phyloP scores from a whole-genome alignment of 1,140 invertebrate species.

The Euura lappo region DNA sequence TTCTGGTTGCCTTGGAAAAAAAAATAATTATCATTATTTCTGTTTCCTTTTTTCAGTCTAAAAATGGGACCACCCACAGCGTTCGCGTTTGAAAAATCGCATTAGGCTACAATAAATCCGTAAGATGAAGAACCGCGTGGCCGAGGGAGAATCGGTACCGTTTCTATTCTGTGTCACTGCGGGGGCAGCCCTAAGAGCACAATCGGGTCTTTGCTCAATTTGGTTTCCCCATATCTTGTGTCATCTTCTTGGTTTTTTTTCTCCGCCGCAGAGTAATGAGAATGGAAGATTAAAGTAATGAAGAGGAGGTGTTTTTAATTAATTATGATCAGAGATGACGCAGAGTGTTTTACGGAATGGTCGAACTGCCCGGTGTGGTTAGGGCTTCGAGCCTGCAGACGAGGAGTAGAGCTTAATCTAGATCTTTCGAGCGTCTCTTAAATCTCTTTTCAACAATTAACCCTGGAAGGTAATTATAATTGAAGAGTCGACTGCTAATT shows the following conservation, averaged over 20 bases:
- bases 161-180: slow-evolving; percentile 7
- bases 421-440: slow-evolving; percentile 28
- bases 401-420: slow-evolving; percentile 22
- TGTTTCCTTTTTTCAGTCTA: too few relatives aligned
- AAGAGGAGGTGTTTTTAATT: too few relatives aligned
- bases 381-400: not conserved
- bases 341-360: too few relatives aligned
- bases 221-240: not conserved
- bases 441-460: slow-evolving; percentile 33
- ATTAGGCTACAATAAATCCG: slow-evolving; percentile 2
- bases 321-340: too few relatives aligned
- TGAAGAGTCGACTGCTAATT: slow-evolving; percentile 38
- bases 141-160: not conserved
- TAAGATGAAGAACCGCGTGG: not conserved
- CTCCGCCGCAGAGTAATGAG: not conserved
- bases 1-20: too few relatives aligned
- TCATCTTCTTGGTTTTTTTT: not conserved
- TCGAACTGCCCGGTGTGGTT: too few relatives aligned
- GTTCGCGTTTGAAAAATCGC: slow-evolving; percentile 5
- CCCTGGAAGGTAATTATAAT: slow-evolving; percentile 37
- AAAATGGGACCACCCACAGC: not conserved
- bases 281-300: too few relatives aligned
- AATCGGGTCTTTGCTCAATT: not conserved
- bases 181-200: not conserved
- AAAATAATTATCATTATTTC: too few relatives aligned